Evolutionary conservation across 2,797 vertebrate genomes (phyloP), one percentile per base, ranked within the genome.

Genomic region (Cuniculus paca): DNA sequence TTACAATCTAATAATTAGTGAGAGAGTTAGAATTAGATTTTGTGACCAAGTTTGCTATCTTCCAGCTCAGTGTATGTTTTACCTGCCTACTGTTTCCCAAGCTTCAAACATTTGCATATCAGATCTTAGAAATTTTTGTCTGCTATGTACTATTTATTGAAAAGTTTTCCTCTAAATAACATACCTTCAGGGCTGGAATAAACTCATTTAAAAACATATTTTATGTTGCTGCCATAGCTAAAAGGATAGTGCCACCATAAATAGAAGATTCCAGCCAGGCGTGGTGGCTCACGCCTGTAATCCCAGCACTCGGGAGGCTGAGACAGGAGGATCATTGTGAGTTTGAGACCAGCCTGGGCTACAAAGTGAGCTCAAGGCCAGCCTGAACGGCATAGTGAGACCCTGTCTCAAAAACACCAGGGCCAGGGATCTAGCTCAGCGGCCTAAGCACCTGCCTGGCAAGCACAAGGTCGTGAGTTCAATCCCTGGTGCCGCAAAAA

Each of bases 1-100:
- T 75, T 24, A 56, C 84, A 82, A 95, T 36, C 68, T 34, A 42
- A 92, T 96, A 89, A 88, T 96, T 77, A 94, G 58, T 48, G 52
- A 61, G 36, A 80, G 20, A 65, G 28, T 54, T 93, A 92, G 58
- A 90, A 90, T 75, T 63, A 81, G 60, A 93, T 8, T 72, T 70
- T 68, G 45, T 4, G 5, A 72, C 50, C 7, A 39, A 54, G 4
- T 65, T 72, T 84, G 22, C 78, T 65, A 34, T 52, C 60, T 52
- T 75, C 58, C 17, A 90, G 6, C 31, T 86, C 56, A 63, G 26
- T 26, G 34, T 39, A n/a, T 56, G 86, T 88, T 82, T 54, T 65
- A 80, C 50, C 26, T 83, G 54, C 20, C 31, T 79, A 24, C 0
- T 31, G 34, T 75, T 88, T 61, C 22, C 50, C 20, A 89, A 2